Evolutionary conservation across 2,113 vertebrate species (phyloP).

Genomic region (Chaetodon trifascialis): DNA sequence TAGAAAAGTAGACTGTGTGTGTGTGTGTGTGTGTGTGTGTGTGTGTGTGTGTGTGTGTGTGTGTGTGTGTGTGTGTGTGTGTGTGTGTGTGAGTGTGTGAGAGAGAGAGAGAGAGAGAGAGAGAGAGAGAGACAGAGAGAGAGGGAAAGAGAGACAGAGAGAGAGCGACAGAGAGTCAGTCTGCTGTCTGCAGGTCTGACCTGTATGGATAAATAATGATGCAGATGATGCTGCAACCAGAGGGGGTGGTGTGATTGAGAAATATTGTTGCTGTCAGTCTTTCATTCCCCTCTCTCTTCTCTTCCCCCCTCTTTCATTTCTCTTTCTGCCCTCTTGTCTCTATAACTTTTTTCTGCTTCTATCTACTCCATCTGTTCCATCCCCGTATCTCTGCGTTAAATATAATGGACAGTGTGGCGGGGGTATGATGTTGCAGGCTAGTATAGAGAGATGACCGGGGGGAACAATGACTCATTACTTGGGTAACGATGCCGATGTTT

Average conservation of each 20-base stretch:
- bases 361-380: background rate
- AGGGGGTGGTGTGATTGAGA: conserved; percentile 39
- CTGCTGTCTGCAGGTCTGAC: conserved; percentile 40
- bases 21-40: background rate
- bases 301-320: conserved; percentile 12
- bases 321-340: conserved; percentile 3
- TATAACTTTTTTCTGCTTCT: background rate
- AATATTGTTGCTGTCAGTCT: conserved; percentile 39
- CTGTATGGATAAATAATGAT: conserved; percentile 65
- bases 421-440: conserved; percentile 18
- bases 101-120: background rate
- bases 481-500: conserved; percentile 69
- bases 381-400: background rate
- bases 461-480: conserved; percentile 77
- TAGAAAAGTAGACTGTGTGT: background rate
- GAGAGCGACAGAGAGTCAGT: background rate
- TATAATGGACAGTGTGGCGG: conserved; percentile 18
- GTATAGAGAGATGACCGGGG: conserved; percentile 68
- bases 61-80: too few species aligned
- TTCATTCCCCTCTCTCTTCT: conserved; percentile 19
- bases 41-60: too few species aligned
- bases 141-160: background rate
- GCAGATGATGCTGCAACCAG: conserved; percentile 34
- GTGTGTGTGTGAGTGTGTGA: background rate
- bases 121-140: background rate